phyloP scores from a whole-genome alignment of 2,888 invertebrate species.

The Petrolisthes manimaculis region DNA sequence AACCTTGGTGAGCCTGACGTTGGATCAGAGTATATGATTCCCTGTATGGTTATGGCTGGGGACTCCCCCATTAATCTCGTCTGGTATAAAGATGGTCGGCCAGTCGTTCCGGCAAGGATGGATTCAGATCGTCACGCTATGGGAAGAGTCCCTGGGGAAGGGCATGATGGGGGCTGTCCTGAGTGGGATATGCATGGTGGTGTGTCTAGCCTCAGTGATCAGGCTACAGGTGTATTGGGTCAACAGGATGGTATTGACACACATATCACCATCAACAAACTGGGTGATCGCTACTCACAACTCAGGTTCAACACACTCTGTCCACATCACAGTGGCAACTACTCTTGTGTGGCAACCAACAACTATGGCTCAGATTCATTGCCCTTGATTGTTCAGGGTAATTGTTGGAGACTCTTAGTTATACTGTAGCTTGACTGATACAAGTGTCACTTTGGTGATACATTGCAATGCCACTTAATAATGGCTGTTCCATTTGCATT shows the following conservation, averaged over 20 bases:
- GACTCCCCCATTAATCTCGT: constrained; percentile 68
- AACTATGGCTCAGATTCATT: constrained; percentile 70
- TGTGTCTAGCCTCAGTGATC: not conserved
- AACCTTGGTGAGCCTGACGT: constrained; percentile 63
- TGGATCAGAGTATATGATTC: constrained; percentile 65
- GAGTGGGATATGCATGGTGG: not conserved
- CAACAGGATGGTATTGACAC: constrained; percentile 37
- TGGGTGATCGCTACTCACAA: constrained; percentile 63
- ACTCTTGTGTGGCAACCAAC: constrained; percentile 74
- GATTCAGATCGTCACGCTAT: constrained; percentile 42
- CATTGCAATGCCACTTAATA: constrained; percentile 30
- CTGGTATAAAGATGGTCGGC: constrained; percentile 73
- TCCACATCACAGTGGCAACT: constrained; percentile 72
- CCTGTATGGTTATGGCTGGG: constrained; percentile 69
- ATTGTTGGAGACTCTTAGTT: constrained; percentile 29
- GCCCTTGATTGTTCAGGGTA: constrained; percentile 71
- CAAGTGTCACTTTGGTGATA: constrained; percentile 15
- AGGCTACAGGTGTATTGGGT: constrained; percentile 10
- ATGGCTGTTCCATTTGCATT: constrained; percentile 32
- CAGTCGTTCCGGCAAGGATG: constrained; percentile 68
- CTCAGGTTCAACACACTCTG: constrained; percentile 56
- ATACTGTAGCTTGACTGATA: constrained; percentile 15
- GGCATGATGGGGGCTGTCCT: constrained; percentile 35
- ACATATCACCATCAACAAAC: constrained; percentile 43
- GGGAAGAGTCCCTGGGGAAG: constrained; percentile 41